Evolutionary conservation across 2,797 vertebrate species (phyloP).

Genomic region (Trichosurus vulpecula): DNA sequence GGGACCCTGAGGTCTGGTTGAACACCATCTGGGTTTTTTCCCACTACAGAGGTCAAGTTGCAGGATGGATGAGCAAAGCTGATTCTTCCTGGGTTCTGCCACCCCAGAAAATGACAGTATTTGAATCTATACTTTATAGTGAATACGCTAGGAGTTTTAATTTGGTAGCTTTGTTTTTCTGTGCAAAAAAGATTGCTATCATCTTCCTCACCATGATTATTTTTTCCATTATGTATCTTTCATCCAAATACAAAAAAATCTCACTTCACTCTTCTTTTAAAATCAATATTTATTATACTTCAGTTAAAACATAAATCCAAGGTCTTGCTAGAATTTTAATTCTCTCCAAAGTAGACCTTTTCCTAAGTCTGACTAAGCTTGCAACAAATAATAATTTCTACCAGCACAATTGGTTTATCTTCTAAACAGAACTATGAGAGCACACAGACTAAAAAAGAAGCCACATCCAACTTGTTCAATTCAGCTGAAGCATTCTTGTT

Average conservation of each 20-base stretch:
- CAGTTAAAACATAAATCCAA: neutral
- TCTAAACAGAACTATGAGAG: neutral
- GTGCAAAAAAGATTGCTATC: neutral
- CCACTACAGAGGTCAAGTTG: neutral
- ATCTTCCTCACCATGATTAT: neutral
- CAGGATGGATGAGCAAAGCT: neutral
- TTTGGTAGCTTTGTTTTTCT: neutral
- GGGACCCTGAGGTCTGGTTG: neutral
- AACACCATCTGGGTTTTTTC: neutral
- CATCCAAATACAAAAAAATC: neutral
- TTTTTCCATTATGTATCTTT: neutral
- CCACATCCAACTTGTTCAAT: neutral
- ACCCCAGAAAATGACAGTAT: neutral
- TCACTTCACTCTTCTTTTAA: neutral
- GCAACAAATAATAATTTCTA: neutral
- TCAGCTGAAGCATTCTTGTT: neutral
- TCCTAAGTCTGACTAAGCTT: neutral
- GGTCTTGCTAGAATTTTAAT: neutral
- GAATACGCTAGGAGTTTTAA: neutral
- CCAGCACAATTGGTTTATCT: neutral
- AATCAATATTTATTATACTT: neutral
- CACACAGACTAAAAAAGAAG: neutral
- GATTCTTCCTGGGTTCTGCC: neutral
- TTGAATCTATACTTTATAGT: neutral
- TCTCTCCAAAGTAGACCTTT: neutral